Percentiles rank a stretch among this genome's conserved stretches.
Conservation (phyloP, 2,113 vertebrate genomes). For the Trematocara zebra region DNA sequence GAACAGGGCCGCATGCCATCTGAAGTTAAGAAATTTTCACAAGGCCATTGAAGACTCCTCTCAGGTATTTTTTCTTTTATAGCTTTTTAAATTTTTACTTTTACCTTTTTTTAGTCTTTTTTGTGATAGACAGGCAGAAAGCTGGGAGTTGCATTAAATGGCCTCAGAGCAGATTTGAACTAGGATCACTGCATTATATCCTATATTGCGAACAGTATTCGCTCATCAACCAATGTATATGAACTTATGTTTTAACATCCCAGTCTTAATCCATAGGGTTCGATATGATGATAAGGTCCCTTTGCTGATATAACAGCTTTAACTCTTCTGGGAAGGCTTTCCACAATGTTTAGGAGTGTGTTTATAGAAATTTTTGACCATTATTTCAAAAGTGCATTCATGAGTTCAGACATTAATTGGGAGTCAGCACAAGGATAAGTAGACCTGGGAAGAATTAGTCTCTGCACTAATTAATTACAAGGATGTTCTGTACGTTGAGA, state of each 20-base stretch:
- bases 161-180: not conserved
- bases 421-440: not conserved
- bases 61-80: slow-evolving; percentile 69
- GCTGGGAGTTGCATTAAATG: not conserved
- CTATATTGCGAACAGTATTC: not conserved
- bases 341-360: not conserved
- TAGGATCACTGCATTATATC: not conserved
- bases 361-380: not conserved
- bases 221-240: not conserved
- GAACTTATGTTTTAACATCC: not conserved
- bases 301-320: not conserved
- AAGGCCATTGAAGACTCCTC: slow-evolving; percentile 90
- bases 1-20: slow-evolving; percentile 92
- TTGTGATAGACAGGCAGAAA: not conserved
- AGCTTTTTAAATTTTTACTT: not conserved
- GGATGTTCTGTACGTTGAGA: not conserved
- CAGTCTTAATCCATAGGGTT: not conserved
- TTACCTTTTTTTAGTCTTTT: not conserved
- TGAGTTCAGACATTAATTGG: not conserved
- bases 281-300: not conserved
- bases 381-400: not conserved
- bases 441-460: not conserved
- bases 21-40: slow-evolving; percentile 88
- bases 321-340: not conserved
- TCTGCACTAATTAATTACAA: not conserved